Base-by-base conservation (phyloP, 2,797 vertebrate genomes). In the Saxicola maurus region DNA sequence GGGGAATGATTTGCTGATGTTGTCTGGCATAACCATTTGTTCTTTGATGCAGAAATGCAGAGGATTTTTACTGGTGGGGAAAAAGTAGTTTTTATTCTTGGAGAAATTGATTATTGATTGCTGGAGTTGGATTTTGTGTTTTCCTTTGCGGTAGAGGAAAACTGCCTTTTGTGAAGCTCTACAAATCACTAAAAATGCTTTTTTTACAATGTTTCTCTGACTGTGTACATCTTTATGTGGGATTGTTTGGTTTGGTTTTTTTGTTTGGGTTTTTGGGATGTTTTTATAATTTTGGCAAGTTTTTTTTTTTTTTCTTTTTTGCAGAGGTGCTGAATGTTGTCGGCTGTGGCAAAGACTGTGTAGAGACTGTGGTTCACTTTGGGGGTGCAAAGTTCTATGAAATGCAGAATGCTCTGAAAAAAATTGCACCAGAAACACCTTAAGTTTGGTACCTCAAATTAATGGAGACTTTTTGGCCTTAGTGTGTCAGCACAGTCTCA, bases 281-380 rank as follows among this genome's bases (percentile, higher is more conserved):
- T 30, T 60, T 46, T n/a, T 40, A 19, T n/a, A 0, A 0, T 53
- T 28, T 19, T 31, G 6, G 16, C 14, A 23, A 25, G 31, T 5
- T 28, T 48, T 17, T 17, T 48, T 48, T 17, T 48, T 48, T 10
- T 10, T 6, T 4, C 11, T 21, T 5, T 37, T 61, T 64, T 37
- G 1, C 30, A 13, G 38, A 92, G 49, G 13, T 68, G 51, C 17
- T 53, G 28, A 68, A 28, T 37, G 4, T 38, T 79, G 8, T 51
- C 52, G 67, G 17, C 51, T 69, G 40, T 72, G 59, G n/a, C 66
- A 69, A 61, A 62, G 62, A 48, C 25, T 13, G n/a, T 11, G 1
- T 42, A 65, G 40, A 53, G 27, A 14, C 46, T 65, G 14, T 57
- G 28, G 25, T 56, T 82, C 35, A 16, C 78, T 64, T 35, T 45